A percentile compares a stretch with the other conserved stretches of the same genome.
Conservation (phyloP, 2,113 vertebrate species). For the Crotalus tigris region DNA sequence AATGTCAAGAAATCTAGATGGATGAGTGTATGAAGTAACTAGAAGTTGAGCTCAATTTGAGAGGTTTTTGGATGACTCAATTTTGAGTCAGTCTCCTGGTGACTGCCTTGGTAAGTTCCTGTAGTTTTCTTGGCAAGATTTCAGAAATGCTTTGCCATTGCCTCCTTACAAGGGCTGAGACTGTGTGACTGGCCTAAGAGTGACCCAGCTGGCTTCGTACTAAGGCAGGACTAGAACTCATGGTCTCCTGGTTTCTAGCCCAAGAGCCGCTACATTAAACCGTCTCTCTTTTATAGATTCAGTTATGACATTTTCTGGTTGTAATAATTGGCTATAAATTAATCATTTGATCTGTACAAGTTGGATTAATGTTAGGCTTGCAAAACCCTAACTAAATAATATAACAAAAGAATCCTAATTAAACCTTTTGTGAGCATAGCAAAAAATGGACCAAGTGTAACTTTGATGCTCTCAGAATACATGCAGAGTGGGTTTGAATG, state of each 20-base stretch:
- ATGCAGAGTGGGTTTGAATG: not conserved
- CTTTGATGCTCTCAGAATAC: not conserved
- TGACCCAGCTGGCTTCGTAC: not conserved
- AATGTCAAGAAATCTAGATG: not conserved
- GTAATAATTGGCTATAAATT: not conserved
- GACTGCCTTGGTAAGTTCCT: not conserved
- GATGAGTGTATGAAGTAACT: not conserved
- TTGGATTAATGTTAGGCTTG: not conserved
- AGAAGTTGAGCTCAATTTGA: not conserved
- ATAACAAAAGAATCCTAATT: not conserved
- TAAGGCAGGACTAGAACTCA: not conserved
- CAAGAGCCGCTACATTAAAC: not conserved
- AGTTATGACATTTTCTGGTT: not conserved
- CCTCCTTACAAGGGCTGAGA: not conserved
- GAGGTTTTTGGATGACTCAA: not conserved
- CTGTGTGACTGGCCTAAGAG: not conserved
- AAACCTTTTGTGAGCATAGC: not conserved
- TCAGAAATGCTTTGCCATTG: not conserved
- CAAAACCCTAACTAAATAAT: not conserved
- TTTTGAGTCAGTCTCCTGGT: not conserved
- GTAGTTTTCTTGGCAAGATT: not conserved
- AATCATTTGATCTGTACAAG: not conserved
- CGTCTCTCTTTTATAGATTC: not conserved
- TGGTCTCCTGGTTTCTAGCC: not conserved
- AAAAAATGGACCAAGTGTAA: not conserved